These are phyloP conservation scores for Drosophila takahashii DNA, from an alignment of 1,140 invertebrate species.

Conservation along the genomic window DNA sequence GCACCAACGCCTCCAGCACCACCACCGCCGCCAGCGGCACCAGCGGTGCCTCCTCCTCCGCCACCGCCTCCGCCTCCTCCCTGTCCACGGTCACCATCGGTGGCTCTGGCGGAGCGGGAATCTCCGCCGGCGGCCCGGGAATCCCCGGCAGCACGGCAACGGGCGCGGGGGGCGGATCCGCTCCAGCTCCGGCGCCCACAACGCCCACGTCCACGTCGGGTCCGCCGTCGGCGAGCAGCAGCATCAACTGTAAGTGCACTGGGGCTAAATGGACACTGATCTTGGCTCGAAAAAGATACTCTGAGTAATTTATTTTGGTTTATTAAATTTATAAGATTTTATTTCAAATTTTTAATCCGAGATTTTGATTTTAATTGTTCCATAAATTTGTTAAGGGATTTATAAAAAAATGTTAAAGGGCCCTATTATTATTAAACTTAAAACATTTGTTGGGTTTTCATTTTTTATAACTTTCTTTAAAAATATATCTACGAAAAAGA, in stretches of 20 bases:
- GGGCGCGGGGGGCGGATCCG: slow-evolving; percentile 27
- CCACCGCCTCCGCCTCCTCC: neutral
- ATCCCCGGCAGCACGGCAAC: slow-evolving; percentile 70
- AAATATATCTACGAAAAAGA: too few relatives aligned
- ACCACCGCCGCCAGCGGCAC: neutral
- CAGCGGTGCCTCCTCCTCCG: neutral
- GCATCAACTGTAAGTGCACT: slow-evolving; percentile 87
- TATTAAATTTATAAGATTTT: too few relatives aligned
- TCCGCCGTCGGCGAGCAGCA: slow-evolving; percentile 89
- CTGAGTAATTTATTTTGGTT: too few relatives aligned
- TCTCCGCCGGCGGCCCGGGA: slow-evolving; percentile 1
- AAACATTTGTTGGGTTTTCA: too few relatives aligned
- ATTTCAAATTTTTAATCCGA: too few relatives aligned
- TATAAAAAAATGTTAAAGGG: too few relatives aligned
- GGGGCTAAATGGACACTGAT: neutral
- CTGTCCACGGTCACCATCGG: slow-evolving; percentile 1
- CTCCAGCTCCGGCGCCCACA: slow-evolving; percentile 86
- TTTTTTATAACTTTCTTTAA: too few relatives aligned
- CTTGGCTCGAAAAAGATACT: neutral
- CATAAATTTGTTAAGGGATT: too few relatives aligned
- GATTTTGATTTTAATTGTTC: too few relatives aligned
- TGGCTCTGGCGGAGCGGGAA: slow-evolving; percentile 5
- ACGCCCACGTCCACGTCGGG: slow-evolving; percentile 87
- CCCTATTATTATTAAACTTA: too few relatives aligned
- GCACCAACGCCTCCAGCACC: neutral